These are phyloP conservation scores for Vulpes vulpes DNA, from an alignment of 2,113 vertebrate species.

Conservation along the genomic window DNA sequence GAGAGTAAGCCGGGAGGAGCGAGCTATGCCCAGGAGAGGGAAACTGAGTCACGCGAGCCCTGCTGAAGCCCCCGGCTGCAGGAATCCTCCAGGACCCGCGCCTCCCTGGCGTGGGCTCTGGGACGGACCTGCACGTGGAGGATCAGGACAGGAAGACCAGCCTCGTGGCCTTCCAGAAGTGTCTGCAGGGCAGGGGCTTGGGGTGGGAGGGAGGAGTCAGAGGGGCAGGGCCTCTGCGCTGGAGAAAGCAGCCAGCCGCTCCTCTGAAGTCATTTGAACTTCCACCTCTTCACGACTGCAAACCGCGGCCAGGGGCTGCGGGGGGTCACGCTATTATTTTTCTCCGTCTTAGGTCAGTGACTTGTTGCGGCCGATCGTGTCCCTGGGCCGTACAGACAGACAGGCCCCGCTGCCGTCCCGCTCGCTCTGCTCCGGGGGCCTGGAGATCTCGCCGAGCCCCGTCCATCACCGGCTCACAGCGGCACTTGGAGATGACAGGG, in stretches of 20 bases:
- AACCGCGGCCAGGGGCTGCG: constrained; percentile 39
- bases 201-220: rapidly evolving
- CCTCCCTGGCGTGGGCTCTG: not conserved
- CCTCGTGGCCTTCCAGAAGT: no score
- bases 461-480: constrained; percentile 55
- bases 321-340: constrained; percentile 1
- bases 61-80: rapidly evolving
- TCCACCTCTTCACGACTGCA: constrained; percentile 18
- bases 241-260: not conserved
- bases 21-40: not conserved
- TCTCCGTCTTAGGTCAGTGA: constrained; percentile 68
- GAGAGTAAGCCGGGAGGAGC: not conserved
- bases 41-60: rapidly evolving
- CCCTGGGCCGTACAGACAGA: constrained; percentile 56
- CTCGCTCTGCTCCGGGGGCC: not conserved
- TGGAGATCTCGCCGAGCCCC: not conserved
- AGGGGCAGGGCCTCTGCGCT: rapidly evolving
- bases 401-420: not conserved
- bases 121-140: no score
- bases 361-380: not conserved
- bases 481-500: constrained; percentile 76
- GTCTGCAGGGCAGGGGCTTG: rapidly evolving
- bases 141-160: not conserved
- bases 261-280: not conserved
- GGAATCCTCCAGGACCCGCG: no score